A percentile compares a stretch with the other conserved stretches of the same genome.
Evolutionary conservation across 2,888 invertebrate genomes (phyloP).

Genomic region (Atrina japonica): DNA sequence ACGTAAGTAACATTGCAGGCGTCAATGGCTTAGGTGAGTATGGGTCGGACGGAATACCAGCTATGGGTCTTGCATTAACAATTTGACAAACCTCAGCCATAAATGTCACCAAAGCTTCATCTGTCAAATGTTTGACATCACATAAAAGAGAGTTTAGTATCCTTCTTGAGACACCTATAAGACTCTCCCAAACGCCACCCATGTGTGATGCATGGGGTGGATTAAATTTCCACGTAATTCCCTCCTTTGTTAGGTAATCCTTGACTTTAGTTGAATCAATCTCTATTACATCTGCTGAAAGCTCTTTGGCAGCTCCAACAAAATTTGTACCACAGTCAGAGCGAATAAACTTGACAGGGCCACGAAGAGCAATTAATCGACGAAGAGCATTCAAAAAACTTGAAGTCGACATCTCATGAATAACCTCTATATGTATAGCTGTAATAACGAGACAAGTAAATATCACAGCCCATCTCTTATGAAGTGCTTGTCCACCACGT

Average conservation of each 20-base stretch:
- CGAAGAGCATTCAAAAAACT: slow-evolving; percentile 38
- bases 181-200: slow-evolving; percentile 19
- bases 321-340: slow-evolving; percentile 47
- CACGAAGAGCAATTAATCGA: slow-evolving; percentile 37
- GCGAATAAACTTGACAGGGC: slow-evolving; percentile 25
- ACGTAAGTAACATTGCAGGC: slow-evolving; percentile 30
- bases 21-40: slow-evolving; percentile 23
- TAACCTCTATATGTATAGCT: slow-evolving; percentile 47
- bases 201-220: slow-evolving; percentile 30
- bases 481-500: slow-evolving; percentile 29
- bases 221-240: slow-evolving; percentile 27
- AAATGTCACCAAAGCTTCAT: slow-evolving; percentile 26
- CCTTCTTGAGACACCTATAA: slow-evolving; percentile 12
- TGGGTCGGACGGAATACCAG: slow-evolving; percentile 29
- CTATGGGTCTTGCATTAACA: slow-evolving; percentile 39
- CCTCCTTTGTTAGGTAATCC: slow-evolving; percentile 4
- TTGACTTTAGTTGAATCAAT: slow-evolving; percentile 21
- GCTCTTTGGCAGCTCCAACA: slow-evolving; percentile 29
- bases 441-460: slow-evolving; percentile 43
- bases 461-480: slow-evolving; percentile 49
- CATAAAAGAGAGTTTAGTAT: slow-evolving; percentile 8
- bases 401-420: slow-evolving; percentile 41
- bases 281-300: slow-evolving; percentile 9
- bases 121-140: slow-evolving; percentile 19
- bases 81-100: slow-evolving; percentile 44